A percentile compares a stretch with the other conserved stretches of the same genome.
Evolutionary conservation across 2,113 vertebrate species (phyloP).

Genomic region (Alethe diademata): DNA sequence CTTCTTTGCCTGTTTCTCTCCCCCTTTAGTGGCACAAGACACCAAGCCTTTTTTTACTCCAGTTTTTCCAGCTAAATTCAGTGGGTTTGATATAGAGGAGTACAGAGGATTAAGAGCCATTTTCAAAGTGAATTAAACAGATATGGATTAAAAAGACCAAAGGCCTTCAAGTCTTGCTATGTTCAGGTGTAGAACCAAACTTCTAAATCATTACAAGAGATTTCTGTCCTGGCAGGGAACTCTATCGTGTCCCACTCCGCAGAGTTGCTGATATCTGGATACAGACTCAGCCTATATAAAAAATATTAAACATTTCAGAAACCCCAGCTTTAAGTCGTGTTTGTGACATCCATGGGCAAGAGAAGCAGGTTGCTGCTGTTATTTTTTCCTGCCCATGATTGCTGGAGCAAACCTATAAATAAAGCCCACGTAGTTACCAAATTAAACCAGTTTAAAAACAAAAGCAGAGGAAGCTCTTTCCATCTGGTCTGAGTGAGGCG

Average conservation of each 20-base stretch:
- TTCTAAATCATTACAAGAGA: not conserved
- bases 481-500: not conserved
- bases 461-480: not conserved
- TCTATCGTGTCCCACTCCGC: not conserved
- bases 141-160: not conserved
- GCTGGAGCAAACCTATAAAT: not conserved
- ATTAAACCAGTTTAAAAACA: not conserved
- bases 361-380: not conserved
- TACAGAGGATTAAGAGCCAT: not conserved
- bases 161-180: not conserved
- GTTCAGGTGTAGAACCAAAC: not conserved
- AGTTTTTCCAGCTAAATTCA: not conserved
- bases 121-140: not conserved
- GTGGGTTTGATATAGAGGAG: not conserved
- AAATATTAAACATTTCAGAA: not conserved
- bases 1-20: not conserved
- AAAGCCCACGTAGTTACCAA: not conserved
- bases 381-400: not conserved
- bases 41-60: not conserved
- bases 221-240: not conserved
- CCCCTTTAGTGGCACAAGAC: not conserved
- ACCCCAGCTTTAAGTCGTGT: not conserved
- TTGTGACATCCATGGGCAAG: not conserved
- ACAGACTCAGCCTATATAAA: not conserved
- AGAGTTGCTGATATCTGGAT: accelerated